Evolutionary conservation across 2,113 vertebrate species (phyloP), one percentile per base, ranked within the genome.

Genomic region (Anarrhichthys ocellatus): DNA sequence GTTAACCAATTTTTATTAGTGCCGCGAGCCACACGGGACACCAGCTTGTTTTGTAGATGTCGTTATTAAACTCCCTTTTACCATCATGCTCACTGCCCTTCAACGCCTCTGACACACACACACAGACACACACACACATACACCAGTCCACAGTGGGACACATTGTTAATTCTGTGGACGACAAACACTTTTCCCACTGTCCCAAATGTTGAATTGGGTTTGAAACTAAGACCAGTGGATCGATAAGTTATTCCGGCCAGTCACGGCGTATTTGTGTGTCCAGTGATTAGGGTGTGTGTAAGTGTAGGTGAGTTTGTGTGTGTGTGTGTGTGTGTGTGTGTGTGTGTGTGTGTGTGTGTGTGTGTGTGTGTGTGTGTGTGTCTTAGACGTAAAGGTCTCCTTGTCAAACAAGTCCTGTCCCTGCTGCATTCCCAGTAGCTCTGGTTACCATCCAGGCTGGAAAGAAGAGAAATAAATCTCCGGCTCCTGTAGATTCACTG

Each of bases 191-290:
- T 67, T 50, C 75, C 78, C 38, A 11, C 64, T 50, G 71, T 83
- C 85, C 89, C 95, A 93, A 66, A 73, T 76, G 75, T 87, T 76
- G 73, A 75, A 89, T 84, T 69, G 72, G 71, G 67, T 85, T 90
- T 83, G 78, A 87, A 82, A 78, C 15, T 58, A 52, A 58, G 56
- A 63, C 64, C 72, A 42, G 56, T 2, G 58, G 87, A 87, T 89
- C 84, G 17, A 88, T 89, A 76, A 59, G 73, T 88, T 81, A 84
- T 88, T 88, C 82, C 54, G 46, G 76, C 73, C 70, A 22, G 61
- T 61, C n/a, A 5, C 24, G 7, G 54, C n/a, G 0, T 64, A 2
- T 44, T 7, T 36, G 40, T 74, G 52, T 54, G 44, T 52, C 32
- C 59, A 36, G 59, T 62, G 52, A 6, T 13, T 2, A 20, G 3